Evolutionary conservation across 2,888 invertebrate genomes (phyloP).

Genomic region (Aricia artaxerxes): DNA sequence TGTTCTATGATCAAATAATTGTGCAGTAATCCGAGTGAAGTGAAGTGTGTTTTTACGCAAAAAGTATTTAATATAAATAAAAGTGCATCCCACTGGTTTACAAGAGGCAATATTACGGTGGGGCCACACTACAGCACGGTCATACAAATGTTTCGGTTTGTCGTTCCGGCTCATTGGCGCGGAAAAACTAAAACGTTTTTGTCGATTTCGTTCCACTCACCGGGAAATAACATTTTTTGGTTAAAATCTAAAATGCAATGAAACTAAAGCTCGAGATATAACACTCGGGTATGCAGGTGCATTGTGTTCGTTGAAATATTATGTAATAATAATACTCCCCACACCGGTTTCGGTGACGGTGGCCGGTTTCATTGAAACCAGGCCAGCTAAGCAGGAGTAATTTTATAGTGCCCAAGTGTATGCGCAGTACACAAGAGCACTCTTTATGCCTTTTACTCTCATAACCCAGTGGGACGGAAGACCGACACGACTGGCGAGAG

Average conservation of each 20-base stretch:
- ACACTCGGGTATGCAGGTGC: background rate
- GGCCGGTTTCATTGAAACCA: too few relatives aligned
- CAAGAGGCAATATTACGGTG: background rate
- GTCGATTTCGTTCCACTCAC: background rate
- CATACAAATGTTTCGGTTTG: constrained; percentile 10
- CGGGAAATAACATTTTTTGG: constrained; percentile 14
- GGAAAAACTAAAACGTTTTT: constrained; percentile 17
- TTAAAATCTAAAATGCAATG: background rate
- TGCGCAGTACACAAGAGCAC: too few relatives aligned
- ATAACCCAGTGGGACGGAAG: too few relatives aligned
- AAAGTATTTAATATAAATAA: background rate
- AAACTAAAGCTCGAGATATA: background rate
- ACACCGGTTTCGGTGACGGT: too few relatives aligned
- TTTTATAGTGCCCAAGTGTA: too few relatives aligned
- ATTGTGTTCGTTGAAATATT: background rate
- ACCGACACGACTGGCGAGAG: too few relatives aligned
- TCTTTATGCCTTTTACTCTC: too few relatives aligned
- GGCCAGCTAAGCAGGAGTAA: too few relatives aligned
- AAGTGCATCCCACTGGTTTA: background rate
- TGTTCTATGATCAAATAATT: background rate
- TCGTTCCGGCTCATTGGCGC: constrained; percentile 10
- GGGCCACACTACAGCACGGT: background rate
- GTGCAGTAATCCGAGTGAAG: background rate
- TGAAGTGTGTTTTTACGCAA: background rate
- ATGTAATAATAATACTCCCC: too few relatives aligned